phyloP scores from a whole-genome alignment of 2,888 invertebrate genomes.

The Altica lythri region DNA sequence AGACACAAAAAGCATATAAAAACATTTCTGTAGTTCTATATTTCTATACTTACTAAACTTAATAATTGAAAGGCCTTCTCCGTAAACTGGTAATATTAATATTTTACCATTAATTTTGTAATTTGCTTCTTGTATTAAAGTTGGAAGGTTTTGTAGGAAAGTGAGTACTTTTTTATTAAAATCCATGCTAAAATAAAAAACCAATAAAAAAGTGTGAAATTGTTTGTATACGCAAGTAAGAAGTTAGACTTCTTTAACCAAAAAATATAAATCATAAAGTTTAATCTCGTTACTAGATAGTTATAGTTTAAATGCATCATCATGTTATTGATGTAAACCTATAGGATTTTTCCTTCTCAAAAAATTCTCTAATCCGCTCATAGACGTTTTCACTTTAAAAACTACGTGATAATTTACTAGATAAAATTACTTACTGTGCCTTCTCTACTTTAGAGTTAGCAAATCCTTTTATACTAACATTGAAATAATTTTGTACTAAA shows the following conservation, averaged over 20 bases:
- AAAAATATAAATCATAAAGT: background rate
- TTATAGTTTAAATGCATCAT: background rate
- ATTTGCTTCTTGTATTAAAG: constrained; percentile 23
- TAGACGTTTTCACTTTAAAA: too few relatives aligned
- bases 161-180: constrained; percentile 28
- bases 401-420: too few relatives aligned
- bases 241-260: background rate
- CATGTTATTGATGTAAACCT: background rate
- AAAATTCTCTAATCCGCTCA: too few relatives aligned
- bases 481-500: constrained; percentile 31
- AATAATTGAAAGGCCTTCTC: constrained; percentile 30
- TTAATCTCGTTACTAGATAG: background rate
- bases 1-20: background rate
- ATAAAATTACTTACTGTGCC: constrained; percentile 38
- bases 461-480: constrained; percentile 30
- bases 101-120: constrained; percentile 37
- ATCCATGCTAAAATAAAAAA: constrained; percentile 18
- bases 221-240: background rate
- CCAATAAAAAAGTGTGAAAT: background rate
- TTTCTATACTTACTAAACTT: constrained; percentile 27
- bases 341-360: too few relatives aligned
- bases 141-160: constrained; percentile 23
- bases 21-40: background rate
- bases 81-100: constrained; percentile 32
- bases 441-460: constrained; percentile 20